These are phyloP conservation scores for Chorisops tibialis DNA, from an alignment of 2,888 invertebrate species.

Conservation along the genomic window DNA sequence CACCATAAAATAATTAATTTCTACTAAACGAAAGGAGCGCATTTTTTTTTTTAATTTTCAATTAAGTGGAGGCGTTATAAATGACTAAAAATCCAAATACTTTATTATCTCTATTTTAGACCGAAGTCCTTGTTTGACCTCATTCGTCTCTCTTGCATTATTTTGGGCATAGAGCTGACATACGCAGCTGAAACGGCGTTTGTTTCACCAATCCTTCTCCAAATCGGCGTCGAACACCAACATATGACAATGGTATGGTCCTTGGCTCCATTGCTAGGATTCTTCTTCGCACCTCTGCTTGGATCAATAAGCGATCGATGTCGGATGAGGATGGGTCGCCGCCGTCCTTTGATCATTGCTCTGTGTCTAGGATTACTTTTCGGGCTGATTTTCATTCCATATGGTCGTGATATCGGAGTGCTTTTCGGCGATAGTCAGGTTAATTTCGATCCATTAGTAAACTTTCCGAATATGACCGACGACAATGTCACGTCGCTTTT, in stretches of 20 bases:
- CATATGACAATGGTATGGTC: conserved; percentile 58
- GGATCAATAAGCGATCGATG: conserved; percentile 63
- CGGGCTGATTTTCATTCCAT: conserved; percentile 60
- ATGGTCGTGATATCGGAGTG: conserved; percentile 57
- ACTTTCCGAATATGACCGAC: conserved; percentile 2
- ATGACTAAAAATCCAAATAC: too few species aligned
- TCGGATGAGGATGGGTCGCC: conserved; percentile 54
- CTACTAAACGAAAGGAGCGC: too few species aligned
- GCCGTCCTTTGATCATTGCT: conserved; percentile 60
- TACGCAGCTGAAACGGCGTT: conserved; percentile 67
- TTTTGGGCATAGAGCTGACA: conserved; percentile 61
- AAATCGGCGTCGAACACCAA: conserved; percentile 58
- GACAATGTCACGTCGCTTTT: conserved; percentile 35
- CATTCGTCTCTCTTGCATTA: conserved; percentile 47
- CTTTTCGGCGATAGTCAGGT: conserved; percentile 54
- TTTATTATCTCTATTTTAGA: conserved; percentile 20
- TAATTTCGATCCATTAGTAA: neutral
- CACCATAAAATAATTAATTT: too few species aligned
- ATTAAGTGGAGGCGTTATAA: too few species aligned
- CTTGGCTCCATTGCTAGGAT: conserved; percentile 50
- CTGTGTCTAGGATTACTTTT: conserved; percentile 58
- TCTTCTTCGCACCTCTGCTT: conserved; percentile 52
- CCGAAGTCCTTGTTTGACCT: conserved; percentile 47
- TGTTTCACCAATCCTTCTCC: conserved; percentile 62
- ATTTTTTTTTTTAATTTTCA: too few species aligned